Evolutionary conservation across 2,888 invertebrate species (phyloP), one percentile per base, ranked within the genome.

Genomic region (Idaea aversata): DNA sequence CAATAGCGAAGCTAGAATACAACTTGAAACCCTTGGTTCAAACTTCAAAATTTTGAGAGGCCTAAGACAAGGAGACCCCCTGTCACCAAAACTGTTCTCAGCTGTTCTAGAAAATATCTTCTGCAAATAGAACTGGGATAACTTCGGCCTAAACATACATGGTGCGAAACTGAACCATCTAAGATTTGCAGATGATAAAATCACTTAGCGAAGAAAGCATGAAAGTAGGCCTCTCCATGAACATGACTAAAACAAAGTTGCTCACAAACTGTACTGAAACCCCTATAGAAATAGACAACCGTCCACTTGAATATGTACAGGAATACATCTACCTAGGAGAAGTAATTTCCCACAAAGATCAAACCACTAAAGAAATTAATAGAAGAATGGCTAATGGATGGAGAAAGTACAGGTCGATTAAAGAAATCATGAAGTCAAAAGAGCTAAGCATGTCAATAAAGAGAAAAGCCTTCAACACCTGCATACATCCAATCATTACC

Each of bases 1-100:
- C 0, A 63, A 68, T n/a, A 66, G 63, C 25, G 58, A 61, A 60
- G 63, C 35, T 5, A 65, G 64, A 13, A 57, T 66, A 2, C 61
- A 59, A 58, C 58, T 69, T 16, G 68, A 69, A 61, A n/a, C 63
- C 10, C n/a, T 25, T 34, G 64, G 68, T 5, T n/a, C n/a, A n/a
- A 13, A 38, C 0, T 64, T 68, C 16, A 5, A 15, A 0, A 62
- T 64, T 5, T n/a, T 62, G 4, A 65, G 59, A 63, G 66, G 66
- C 0, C 64, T 68, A 1, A 66, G 63, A 38, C 68, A 36, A 6
- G 36, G 67, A 13, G 67, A 64, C 15, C 64, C 64, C 6, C 35
- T 61, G 13, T 64, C 63, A 4, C n/a, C n/a, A n/a, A 36, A 36
- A 36, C 6, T 36, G 36, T 36, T 36, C 6, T 36, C 36, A 36